These are phyloP conservation scores for Pionites leucogaster DNA, from an alignment of 2,113 vertebrate species.

Conservation along the genomic window DNA sequence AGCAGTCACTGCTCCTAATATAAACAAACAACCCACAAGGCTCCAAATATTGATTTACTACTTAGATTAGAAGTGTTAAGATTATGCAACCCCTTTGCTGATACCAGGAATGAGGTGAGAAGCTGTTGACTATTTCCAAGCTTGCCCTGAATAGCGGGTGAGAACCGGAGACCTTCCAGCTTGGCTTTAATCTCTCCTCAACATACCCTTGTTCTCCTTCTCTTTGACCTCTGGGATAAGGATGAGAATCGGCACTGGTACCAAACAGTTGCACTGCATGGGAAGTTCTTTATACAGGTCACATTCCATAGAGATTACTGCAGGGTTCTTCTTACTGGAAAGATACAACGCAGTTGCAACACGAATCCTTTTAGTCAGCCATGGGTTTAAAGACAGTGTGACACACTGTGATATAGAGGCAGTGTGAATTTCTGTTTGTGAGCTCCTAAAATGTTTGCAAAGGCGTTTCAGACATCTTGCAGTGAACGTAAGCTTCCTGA, in stretches of 20 bases:
- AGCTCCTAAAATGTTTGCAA: neutral
- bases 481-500: neutral
- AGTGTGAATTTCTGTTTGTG: neutral
- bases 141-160: neutral
- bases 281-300: neutral
- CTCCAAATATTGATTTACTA: neutral
- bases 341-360: neutral
- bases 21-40: neutral
- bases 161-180: neutral
- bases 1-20: neutral
- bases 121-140: neutral
- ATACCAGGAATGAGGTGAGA: neutral
- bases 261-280: neutral
- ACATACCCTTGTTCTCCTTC: neutral
- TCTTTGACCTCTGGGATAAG: neutral
- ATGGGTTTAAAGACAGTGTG: neutral
- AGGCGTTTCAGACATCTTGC: neutral
- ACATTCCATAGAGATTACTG: neutral
- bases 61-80: slow-evolving; percentile 4
- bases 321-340: neutral
- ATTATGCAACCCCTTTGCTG: slow-evolving; percentile 4
- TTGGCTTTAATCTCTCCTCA: neutral
- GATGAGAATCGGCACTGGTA: neutral
- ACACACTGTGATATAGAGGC: neutral
- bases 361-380: neutral